A percentile compares a stretch with the other conserved stretches of the same genome.
These are phyloP conservation scores for Gallirallus australis DNA, from an alignment of 2,797 vertebrate genomes.

Conservation along the genomic window DNA sequence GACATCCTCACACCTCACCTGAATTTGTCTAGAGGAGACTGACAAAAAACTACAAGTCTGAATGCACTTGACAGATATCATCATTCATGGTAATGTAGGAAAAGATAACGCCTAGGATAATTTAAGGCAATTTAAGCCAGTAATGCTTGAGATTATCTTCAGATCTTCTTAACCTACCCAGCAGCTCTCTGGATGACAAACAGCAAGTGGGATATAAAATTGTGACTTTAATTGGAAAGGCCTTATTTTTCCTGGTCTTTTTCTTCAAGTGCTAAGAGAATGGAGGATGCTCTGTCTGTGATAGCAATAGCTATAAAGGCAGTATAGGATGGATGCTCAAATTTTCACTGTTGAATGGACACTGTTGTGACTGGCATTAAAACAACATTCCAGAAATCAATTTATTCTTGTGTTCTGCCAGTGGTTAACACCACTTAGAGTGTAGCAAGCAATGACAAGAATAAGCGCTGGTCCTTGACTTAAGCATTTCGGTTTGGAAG, in stretches of 20 bases:
- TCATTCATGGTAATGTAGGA: neutral
- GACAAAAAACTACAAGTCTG: neutral
- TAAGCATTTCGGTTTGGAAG: neutral
- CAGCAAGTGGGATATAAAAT: neutral
- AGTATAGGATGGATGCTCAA: neutral
- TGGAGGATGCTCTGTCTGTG: neutral
- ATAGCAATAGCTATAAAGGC: neutral
- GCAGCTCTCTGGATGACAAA: neutral
- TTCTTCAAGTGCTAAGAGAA: neutral
- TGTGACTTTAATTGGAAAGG: neutral
- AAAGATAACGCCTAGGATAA: neutral
- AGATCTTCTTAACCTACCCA: neutral
- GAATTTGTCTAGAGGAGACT: slow-evolving; percentile 7
- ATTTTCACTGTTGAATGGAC: neutral
- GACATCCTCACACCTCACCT: neutral
- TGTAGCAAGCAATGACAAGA: neutral
- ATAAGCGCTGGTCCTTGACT: neutral
- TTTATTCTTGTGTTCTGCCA: neutral
- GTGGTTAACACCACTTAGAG: neutral
- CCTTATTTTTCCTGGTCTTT: neutral
- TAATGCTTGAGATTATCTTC: slow-evolving; percentile 28
- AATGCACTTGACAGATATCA: neutral
- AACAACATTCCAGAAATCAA: neutral
- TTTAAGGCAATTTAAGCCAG: slow-evolving; percentile 43
- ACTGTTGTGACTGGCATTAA: neutral